Percentiles rank a stretch among this genome's conserved stretches.
Evolutionary conservation across 2,113 vertebrate genomes (phyloP).

Genomic region (Procavia capensis): DNA sequence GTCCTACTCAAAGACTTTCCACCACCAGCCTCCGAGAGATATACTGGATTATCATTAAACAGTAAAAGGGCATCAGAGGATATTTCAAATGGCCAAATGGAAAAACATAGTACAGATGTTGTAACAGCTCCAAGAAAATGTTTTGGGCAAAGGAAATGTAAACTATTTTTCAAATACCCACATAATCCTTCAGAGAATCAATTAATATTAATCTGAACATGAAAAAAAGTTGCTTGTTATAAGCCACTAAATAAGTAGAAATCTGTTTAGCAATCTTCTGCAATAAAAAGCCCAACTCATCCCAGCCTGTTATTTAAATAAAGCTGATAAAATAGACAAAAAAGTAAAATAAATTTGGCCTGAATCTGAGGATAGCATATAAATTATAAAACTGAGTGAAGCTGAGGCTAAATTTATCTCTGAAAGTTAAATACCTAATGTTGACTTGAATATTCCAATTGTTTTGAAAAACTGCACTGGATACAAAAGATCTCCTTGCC

Average conservation of each 20-base stretch:
- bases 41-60: neutral
- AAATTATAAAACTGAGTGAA: conserved; percentile 56
- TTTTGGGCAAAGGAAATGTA: conserved; percentile 11
- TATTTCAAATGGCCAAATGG: neutral
- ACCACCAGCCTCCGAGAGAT: neutral
- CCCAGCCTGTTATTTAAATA: neutral
- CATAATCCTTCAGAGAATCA: neutral
- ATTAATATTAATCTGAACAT: neutral
- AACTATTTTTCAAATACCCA: conserved; percentile 7
- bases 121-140: neutral
- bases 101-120: conserved; percentile 6
- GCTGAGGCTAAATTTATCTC: conserved; percentile 54
- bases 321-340: conserved; percentile 6
- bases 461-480: conserved; percentile 16
- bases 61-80: conserved; percentile 10
- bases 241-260: neutral
- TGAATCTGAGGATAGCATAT: conserved; percentile 38
- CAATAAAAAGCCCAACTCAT: conserved; percentile 1
- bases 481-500: neutral
- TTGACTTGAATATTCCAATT: conserved; percentile 36
- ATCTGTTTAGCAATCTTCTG: neutral
- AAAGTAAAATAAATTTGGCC: conserved; percentile 5
- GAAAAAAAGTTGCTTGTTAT: neutral
- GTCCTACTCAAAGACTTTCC: neutral
- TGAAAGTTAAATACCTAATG: conserved; percentile 57